Conservation (phyloP, 2,888 invertebrate species). For the Tipula confusa region DNA sequence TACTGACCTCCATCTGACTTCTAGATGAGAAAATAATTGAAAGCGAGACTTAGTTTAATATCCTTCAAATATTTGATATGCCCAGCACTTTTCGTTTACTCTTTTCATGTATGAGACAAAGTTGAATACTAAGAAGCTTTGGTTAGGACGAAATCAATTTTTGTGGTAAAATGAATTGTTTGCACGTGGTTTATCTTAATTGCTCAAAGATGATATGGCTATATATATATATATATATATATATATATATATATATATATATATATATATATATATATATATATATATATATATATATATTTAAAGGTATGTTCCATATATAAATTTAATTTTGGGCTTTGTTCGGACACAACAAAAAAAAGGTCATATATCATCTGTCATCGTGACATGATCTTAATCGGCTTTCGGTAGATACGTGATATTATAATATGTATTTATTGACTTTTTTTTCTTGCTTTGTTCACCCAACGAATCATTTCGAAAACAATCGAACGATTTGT, state of each 20-base stretch:
- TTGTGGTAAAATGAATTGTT: conserved; percentile 20
- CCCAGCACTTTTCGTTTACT: no score
- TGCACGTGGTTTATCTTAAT: conserved; percentile 12
- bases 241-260: background rate
- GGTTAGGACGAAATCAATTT: conserved; percentile 3
- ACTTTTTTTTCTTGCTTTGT: no score
- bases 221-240: background rate
- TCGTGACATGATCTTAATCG: background rate
- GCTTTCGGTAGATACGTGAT: background rate
- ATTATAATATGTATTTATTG: background rate
- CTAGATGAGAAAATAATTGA: no score
- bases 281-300: background rate
- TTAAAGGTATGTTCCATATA: background rate
- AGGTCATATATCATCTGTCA: conserved; percentile 20
- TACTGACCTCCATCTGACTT: no score
- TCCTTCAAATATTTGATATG: no score
- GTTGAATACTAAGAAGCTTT: conserved; percentile 7
- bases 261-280: background rate
- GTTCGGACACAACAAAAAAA: background rate
- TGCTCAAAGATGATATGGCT: background rate
- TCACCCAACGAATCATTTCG: background rate
- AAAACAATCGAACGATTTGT: background rate
- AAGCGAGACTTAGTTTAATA: no score
- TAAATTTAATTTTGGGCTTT: background rate
- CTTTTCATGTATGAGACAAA: background rate